Base-by-base conservation (phyloP, 2,113 vertebrate species). In the Crotalus tigris region DNA sequence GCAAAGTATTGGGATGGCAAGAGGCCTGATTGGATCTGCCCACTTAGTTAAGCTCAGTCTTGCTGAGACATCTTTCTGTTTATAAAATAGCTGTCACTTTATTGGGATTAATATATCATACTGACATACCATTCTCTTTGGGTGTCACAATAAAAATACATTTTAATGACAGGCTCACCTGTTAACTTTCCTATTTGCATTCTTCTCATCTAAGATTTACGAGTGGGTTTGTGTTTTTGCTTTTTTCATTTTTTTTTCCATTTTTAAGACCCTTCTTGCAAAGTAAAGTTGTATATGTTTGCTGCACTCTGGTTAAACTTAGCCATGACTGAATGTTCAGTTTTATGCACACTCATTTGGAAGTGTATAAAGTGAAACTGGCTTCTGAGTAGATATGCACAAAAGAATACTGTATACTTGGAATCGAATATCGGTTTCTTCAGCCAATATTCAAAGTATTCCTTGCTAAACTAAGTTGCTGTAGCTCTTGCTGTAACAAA, bases 161-260 rank as follows among this genome's bases (percentile, higher is more conserved):
- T 90, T 5, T 87, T 59, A 90, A 55, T 94, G 3, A 93, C 91
- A 94, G 10, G 39, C 23, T 81, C 93, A 33, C 85, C 91, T 91
- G 5, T 91, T 89, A 91, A 95, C 94, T 94, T n/a, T 0, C 94
- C 94, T 95, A 95, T 95, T 96, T 94, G 87, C 51, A 6, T 58
- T 90, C 59, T 1, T 86, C 90, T 92, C 92, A 61, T 33, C 54
- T 46, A 10, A 90, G 86, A 88, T 91, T 94, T 90, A 88, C 58
- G 75, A 5, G 75, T 81, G 69, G 69, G 69, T 39, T 81, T 81
- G 13, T 81, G 69, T 81, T 81, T 39, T 39, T 39, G 69, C 15
- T 81, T 44, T 39, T 81, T n/a, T n/a, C 49, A 15, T 49, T 81
- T 10, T 23, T 49, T 49, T 29, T 21, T 21, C 2, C 17, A 19